Conservation (phyloP, 2,113 vertebrate species). For the Dissostichus mawsoni region DNA sequence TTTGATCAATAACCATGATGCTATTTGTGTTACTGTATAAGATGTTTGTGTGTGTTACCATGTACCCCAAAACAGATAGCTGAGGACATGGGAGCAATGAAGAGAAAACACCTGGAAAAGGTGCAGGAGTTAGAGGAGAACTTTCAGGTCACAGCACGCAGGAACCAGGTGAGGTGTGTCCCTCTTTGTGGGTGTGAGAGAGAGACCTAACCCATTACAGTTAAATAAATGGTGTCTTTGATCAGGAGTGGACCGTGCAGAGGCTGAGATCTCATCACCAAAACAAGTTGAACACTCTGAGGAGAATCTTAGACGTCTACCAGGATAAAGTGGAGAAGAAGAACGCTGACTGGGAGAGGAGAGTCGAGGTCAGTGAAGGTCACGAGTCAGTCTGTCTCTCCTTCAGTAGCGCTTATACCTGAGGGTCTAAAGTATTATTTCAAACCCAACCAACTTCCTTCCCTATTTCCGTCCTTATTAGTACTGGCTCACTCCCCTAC, state of each 20-base stretch:
- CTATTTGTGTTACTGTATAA: conserved; percentile 1
- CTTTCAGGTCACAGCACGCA: conserved; percentile 68
- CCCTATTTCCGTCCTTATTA: neutral
- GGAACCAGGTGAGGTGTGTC: conserved; percentile 76
- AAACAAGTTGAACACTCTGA: conserved; percentile 83
- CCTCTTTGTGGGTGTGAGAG: neutral
- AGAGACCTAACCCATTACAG: neutral
- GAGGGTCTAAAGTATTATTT: neutral
- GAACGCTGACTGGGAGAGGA: conserved; percentile 76
- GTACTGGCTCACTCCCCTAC: neutral
- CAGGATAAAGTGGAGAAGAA: conserved; percentile 79
- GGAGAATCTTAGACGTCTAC: conserved; percentile 81
- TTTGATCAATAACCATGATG: conserved; percentile 17
- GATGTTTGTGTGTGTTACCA: neutral
- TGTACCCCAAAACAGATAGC: conserved; percentile 73
- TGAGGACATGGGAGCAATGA: conserved; percentile 86
- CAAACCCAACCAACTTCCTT: neutral
- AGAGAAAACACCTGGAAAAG: conserved; percentile 80
- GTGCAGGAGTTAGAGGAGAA: conserved; percentile 81
- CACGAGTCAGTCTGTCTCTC: neutral
- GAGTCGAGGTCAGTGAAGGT: conserved; percentile 72
- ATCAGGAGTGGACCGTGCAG: conserved; percentile 76
- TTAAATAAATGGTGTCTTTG: conserved; percentile 1
- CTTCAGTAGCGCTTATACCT: neutral
- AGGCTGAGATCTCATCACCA: conserved; percentile 79